Base-by-base conservation (phyloP, 2,113 vertebrate species). In the Haliaeetus leucogaster region DNA sequence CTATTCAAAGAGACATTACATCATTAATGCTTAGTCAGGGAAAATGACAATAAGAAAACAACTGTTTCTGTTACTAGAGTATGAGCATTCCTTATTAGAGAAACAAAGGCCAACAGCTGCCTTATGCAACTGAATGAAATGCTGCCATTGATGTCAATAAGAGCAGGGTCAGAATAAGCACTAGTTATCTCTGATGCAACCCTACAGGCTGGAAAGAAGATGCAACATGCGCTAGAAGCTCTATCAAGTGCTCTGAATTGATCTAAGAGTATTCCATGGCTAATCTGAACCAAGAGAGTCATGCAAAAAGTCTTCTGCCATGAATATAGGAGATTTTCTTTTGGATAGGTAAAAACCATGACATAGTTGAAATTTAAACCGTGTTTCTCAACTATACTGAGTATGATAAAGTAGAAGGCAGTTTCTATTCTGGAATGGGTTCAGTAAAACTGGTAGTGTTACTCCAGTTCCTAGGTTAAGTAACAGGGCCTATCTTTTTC, bases 181-280 rank as follows among this genome's bases (percentile, higher is more conserved):
- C 16, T 2, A 65, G 18, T 40, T 26, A 34, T 21, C 66, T 73
- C 47, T 59, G 40, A 76, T 67, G 80, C 27, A 95, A 77, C 26
- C 27, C 71, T 74, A 19, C 36, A 70, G 63, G 47, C 22, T 91
- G 55, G 29, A 94, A 53, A 79, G 63, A 86, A 70, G 21, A 86
- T 52, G 21, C 27, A 83, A 63, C 18, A 38, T 13, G 11, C 3
- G 2, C 38, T 76, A 50, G 26, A 80, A 86, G 58, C 70, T 72
- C 36, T 30, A 17, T 38, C 50, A 71, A 48, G 40, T 16, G 52
- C 29, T 72, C 55, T 42, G n/a, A 82, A 62, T 11, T 0, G 0
- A 78, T 20, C 6, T 10, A 53, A 47, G 40, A 58, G 16, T n/a
- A 59, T 50, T 83, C 38, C 43, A 76, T 6, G 13, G 52, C 67